A percentile compares a stretch with the other conserved stretches of the same genome.
Evolutionary conservation across 2,113 vertebrate genomes (phyloP).

Genomic region (Ia io): DNA sequence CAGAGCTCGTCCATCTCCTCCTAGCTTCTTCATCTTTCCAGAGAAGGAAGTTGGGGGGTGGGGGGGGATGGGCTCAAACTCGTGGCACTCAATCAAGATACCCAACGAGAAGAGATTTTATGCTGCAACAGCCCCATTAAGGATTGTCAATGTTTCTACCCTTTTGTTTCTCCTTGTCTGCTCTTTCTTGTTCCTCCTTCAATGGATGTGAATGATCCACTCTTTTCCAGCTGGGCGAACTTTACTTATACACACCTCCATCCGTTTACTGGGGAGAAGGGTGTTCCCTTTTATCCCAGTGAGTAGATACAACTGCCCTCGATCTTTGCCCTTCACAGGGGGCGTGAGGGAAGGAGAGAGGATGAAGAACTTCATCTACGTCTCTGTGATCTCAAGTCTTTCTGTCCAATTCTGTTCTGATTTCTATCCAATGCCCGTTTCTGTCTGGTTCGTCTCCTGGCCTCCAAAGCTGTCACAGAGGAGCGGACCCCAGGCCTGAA

Average conservation of each 20-base stretch:
- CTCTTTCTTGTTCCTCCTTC: conserved; percentile 2
- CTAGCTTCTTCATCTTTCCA: conserved; percentile 29
- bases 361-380: not conserved
- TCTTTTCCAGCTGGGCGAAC: not conserved
- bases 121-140: not conserved
- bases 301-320: not conserved
- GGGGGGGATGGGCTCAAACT: not conserved
- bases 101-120: conserved; percentile 38
- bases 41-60: not conserved
- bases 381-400: not conserved
- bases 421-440: not conserved
- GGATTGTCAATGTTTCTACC: not conserved
- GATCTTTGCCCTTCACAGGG: not conserved
- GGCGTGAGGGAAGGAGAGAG: not conserved
- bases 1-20: conserved; percentile 43
- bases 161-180: conserved; percentile 28
- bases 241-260: conserved; percentile 26
- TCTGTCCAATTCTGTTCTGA: not conserved
- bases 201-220: conserved; percentile 13
- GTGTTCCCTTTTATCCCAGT: not conserved
- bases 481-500: not conserved
- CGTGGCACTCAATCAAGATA: conserved; percentile 63
- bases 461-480: not conserved
- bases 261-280: not conserved
- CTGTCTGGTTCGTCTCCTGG: not conserved